Evolutionary conservation across 2,797 vertebrate genomes (phyloP).

Genomic region (Phataginus tricuspis): DNA sequence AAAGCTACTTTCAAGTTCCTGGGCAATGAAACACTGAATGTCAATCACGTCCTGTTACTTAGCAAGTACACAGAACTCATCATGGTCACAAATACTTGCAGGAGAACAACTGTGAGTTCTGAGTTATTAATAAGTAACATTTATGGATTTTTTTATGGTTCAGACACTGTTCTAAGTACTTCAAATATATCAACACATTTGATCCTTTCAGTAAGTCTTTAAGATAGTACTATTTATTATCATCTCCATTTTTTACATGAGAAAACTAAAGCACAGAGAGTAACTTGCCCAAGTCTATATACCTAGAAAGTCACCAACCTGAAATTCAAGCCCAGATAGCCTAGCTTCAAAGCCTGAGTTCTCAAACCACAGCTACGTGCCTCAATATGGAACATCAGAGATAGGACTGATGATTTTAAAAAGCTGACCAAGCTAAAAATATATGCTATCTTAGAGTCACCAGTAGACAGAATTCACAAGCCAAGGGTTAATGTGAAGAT

Average conservation of each 20-base stretch:
- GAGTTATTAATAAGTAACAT: constrained; percentile 60
- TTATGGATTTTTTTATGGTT: constrained; percentile 28
- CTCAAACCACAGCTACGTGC: not conserved
- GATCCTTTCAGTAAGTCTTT: constrained; percentile 6
- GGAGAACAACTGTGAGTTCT: constrained; percentile 40
- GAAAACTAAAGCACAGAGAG: constrained; percentile 34
- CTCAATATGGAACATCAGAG: not conserved
- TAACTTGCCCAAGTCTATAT: not conserved
- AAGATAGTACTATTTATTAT: constrained; percentile 5
- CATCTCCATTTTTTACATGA: constrained; percentile 22
- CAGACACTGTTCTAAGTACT: constrained; percentile 12
- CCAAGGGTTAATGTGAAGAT: not conserved
- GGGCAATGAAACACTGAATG: not conserved
- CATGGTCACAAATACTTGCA: constrained; percentile 37
- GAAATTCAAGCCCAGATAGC: not conserved
- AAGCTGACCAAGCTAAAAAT: constrained; percentile 44
- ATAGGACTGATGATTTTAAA: constrained; percentile 28
- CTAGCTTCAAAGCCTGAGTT: constrained; percentile 27
- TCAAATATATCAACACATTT: constrained; percentile 21
- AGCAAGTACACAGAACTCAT: constrained; percentile 29
- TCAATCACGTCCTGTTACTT: constrained; percentile 28
- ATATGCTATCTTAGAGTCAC: not conserved
- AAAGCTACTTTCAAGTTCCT: constrained; percentile 28
- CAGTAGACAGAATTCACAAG: constrained; percentile 13
- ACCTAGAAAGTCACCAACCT: constrained; percentile 17